Evolutionary conservation across 2,888 invertebrate species (phyloP).

Genomic region (Phortica okadai): DNA sequence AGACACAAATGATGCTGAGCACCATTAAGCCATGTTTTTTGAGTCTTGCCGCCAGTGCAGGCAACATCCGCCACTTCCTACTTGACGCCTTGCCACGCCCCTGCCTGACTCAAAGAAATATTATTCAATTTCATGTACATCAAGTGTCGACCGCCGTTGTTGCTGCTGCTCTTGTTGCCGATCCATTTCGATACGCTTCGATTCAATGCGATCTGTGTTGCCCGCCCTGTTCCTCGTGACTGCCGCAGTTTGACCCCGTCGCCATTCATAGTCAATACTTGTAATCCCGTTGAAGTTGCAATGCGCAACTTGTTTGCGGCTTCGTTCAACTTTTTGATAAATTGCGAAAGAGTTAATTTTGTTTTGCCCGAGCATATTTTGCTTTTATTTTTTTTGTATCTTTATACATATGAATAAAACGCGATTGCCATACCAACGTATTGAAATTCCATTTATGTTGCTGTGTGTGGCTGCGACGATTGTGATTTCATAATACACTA

Average conservation of each 20-base stretch:
- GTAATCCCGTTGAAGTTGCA: background rate
- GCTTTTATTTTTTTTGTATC: background rate
- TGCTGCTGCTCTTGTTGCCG: too few species aligned
- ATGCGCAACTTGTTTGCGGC: background rate
- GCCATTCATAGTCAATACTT: background rate
- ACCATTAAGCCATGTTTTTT: background rate
- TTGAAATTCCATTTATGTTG: background rate
- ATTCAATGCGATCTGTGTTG: too few species aligned
- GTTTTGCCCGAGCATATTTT: background rate
- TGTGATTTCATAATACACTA: background rate
- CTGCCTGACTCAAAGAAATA: conserved; percentile 1
- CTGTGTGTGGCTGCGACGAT: background rate
- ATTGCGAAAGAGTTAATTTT: conserved; percentile 26
- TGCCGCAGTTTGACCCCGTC: background rate
- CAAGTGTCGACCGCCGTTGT: background rate
- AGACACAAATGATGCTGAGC: background rate
- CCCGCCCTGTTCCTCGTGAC: background rate
- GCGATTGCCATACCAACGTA: background rate
- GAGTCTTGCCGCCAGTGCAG: background rate
- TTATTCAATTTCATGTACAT: background rate
- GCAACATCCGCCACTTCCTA: background rate
- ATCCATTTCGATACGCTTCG: too few species aligned
- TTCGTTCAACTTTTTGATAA: background rate
- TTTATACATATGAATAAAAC: background rate
- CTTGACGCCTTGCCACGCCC: conserved; percentile 1